Evolutionary conservation across 2,797 vertebrate species (phyloP).

Genomic region (Hemibagrus guttatus): DNA sequence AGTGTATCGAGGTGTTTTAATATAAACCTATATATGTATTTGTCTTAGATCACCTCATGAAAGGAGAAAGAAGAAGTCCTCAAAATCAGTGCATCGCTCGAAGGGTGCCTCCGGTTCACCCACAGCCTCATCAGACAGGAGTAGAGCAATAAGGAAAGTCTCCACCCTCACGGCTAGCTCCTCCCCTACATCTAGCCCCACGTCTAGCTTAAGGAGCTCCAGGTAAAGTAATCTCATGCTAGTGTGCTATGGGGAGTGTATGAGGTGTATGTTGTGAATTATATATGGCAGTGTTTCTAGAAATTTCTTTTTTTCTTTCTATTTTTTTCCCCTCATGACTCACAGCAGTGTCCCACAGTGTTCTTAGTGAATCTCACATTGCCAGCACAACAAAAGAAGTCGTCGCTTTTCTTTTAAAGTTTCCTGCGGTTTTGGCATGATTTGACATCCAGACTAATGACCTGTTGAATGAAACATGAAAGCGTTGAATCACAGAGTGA

Average conservation of each 20-base stretch:
- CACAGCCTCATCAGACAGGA: slow-evolving; percentile 79
- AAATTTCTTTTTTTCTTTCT: neutral
- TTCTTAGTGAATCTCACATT: slow-evolving; percentile 32
- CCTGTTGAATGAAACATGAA: slow-evolving; percentile 48
- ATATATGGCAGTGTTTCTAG: slow-evolving; percentile 3
- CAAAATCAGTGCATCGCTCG: slow-evolving; percentile 75
- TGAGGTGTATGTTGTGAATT: neutral
- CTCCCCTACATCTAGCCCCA: slow-evolving; percentile 87
- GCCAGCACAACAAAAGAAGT: slow-evolving; percentile 28
- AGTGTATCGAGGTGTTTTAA: neutral
- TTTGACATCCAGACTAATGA: slow-evolving; percentile 53
- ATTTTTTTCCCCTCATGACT: neutral
- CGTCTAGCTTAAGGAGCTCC: slow-evolving; percentile 86
- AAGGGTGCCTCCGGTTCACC: slow-evolving; percentile 81
- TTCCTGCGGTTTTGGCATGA: slow-evolving; percentile 20
- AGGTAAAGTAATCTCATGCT: slow-evolving; percentile 73
- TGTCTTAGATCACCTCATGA: slow-evolving; percentile 79
- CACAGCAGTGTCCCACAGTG: slow-evolving; percentile 16
- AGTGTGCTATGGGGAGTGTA: neutral
- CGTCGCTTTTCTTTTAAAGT: slow-evolving; percentile 20
- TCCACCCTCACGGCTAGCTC: slow-evolving; percentile 76
- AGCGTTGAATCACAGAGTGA: neutral
- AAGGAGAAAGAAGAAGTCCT: slow-evolving; percentile 81
- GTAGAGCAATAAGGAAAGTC: slow-evolving; percentile 66
- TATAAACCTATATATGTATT: neutral